phyloP scores from a whole-genome alignment of 2,113 vertebrate genomes.

The Pantherophis guttatus region DNA sequence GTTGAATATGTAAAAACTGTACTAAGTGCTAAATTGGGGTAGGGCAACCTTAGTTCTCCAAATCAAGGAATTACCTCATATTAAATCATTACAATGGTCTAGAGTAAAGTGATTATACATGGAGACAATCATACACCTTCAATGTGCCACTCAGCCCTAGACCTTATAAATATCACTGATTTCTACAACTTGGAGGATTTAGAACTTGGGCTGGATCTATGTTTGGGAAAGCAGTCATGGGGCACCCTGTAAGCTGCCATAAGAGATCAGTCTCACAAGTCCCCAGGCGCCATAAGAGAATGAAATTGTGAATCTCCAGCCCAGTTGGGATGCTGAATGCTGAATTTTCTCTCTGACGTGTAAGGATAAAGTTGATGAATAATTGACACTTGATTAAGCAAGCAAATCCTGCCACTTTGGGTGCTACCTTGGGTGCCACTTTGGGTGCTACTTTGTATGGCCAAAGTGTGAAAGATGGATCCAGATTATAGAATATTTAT shows the following conservation, averaged over 20 bases:
- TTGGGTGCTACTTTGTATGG: background rate
- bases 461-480: background rate
- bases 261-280: background rate
- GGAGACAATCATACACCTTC: background rate
- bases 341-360: background rate
- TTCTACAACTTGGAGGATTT: background rate
- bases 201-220: background rate
- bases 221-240: background rate
- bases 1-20: background rate
- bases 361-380: background rate
- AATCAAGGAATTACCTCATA: background rate
- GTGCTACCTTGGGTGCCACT: background rate
- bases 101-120: background rate
- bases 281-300: background rate
- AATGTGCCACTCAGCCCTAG: background rate
- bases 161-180: background rate
- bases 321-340: background rate
- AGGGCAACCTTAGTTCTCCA: background rate
- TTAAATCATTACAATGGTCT: background rate
- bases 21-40: background rate
- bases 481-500: background rate
- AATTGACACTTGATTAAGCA: background rate
- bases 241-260: background rate
- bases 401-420: background rate
- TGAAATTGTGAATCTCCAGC: background rate